phyloP scores from a whole-genome alignment of 2,888 invertebrate genomes.

The Papilio demoleus region DNA sequence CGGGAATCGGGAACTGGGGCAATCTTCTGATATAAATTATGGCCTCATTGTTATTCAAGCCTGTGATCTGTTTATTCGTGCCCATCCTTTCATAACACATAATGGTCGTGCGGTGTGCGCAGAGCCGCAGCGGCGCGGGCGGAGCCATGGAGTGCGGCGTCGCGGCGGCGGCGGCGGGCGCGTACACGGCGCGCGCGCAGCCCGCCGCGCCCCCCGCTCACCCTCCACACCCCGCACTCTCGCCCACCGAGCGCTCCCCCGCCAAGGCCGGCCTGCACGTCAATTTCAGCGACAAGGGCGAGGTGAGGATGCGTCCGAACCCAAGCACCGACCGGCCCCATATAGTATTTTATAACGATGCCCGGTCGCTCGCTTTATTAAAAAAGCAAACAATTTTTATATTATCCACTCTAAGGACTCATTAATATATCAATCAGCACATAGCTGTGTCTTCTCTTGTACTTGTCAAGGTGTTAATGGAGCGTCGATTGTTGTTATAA shows the following conservation, averaged over 20 bases:
- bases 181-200: conserved; percentile 79
- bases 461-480: no score
- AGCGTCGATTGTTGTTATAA: no score
- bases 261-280: conserved; percentile 93
- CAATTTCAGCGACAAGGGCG: conserved; percentile 95
- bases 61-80: no score
- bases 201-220: conserved; percentile 67
- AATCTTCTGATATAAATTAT: no score
- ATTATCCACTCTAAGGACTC: no score
- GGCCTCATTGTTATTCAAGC: no score
- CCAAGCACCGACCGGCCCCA: no score
- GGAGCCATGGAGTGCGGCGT: conserved; percentile 56
- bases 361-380: not conserved
- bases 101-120: conserved; percentile 47
- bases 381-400: no score
- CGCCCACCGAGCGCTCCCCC: conserved; percentile 90
- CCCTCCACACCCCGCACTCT: conserved; percentile 72
- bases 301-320: conserved; percentile 67
- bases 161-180: conserved; percentile 51
- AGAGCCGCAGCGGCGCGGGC: conserved; percentile 62
- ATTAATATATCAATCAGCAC: no score
- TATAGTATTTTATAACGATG: not conserved
- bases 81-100: no score
- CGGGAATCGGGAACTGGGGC: no score
- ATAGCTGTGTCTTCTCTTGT: no score